A percentile compares a stretch with the other conserved stretches of the same genome.
phyloP scores from a whole-genome alignment of 2,113 vertebrate genomes.

The Hippocampus mohnikei region DNA sequence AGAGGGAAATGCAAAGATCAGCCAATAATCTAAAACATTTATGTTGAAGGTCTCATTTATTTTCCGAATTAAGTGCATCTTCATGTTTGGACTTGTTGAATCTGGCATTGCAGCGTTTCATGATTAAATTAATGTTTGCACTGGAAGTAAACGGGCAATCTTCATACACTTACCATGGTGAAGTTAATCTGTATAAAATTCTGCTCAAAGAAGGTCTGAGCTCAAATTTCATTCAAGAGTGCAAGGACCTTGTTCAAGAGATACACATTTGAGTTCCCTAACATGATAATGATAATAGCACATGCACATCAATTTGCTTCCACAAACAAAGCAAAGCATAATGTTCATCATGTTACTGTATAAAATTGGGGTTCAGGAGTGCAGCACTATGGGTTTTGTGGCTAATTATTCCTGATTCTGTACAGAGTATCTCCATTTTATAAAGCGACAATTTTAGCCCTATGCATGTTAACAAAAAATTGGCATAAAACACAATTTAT shows the following conservation, averaged over 20 bases:
- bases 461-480: background rate
- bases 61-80: background rate
- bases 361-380: background rate
- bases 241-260: background rate
- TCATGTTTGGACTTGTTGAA: background rate
- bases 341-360: background rate
- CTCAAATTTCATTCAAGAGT: background rate
- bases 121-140: background rate
- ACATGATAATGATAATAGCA: background rate
- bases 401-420: background rate
- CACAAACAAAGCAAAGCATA: background rate
- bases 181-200: background rate
- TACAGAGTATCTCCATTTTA: background rate
- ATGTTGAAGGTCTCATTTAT: background rate
- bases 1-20: conserved; percentile 2
- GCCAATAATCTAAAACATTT: background rate
- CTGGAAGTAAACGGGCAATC: background rate
- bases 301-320: conserved; percentile 1
- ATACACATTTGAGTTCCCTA: background rate
- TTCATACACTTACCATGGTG: background rate
- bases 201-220: background rate
- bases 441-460: background rate
- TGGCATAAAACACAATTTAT: background rate
- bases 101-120: background rate
- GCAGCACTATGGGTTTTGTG: background rate